Conservation (phyloP, 2,113 vertebrate genomes). For the Elephas maximus region DNA sequence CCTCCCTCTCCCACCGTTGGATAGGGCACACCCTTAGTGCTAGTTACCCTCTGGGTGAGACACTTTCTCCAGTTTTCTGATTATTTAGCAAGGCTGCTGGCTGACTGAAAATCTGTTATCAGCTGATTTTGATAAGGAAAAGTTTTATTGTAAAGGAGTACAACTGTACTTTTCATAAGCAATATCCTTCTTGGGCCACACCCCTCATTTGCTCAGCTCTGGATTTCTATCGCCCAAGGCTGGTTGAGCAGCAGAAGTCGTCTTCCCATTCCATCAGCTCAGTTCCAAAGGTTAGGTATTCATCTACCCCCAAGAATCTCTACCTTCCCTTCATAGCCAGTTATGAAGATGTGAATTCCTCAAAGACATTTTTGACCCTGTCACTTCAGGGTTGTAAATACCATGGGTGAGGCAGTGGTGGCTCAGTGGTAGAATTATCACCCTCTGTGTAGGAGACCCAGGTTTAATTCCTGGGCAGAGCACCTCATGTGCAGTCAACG, state of each 20-base stretch:
- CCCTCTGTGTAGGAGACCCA: neutral
- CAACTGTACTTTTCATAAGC: neutral
- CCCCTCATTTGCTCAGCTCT: neutral
- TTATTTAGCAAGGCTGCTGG: neutral
- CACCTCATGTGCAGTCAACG: neutral
- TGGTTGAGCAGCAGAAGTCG: neutral
- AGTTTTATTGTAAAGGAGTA: neutral
- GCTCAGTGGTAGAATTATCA: neutral
- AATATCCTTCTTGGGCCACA: neutral
- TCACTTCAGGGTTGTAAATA: neutral
- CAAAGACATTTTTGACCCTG: neutral
- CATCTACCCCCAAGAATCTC: neutral
- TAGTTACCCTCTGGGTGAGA: neutral
- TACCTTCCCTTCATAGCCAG: neutral
- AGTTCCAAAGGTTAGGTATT: neutral
- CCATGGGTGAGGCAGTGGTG: neutral
- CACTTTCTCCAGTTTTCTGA: neutral
- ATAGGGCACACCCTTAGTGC: neutral
- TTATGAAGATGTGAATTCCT: neutral
- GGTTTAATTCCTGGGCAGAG: neutral
- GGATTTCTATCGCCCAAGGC: neutral
- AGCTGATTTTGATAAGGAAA: neutral
- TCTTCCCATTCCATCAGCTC: neutral
- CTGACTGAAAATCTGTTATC: slow-evolving; percentile 20
- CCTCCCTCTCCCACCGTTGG: neutral